These are phyloP conservation scores for Forbesichthys papilliferus DNA, from an alignment of 2,113 vertebrate species.

Conservation along the genomic window DNA sequence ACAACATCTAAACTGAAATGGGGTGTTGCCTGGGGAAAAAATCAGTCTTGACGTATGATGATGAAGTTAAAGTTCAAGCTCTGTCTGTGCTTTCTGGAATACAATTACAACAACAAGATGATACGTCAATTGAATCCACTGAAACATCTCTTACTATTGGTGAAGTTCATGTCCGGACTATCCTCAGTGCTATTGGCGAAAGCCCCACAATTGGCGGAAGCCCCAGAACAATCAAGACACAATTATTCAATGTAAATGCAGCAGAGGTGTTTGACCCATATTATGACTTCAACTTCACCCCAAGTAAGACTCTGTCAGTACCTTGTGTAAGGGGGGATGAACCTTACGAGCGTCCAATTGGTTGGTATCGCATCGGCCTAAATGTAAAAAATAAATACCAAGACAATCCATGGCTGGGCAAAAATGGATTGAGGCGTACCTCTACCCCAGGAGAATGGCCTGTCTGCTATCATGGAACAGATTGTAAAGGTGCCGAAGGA, in stretches of 20 bases:
- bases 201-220: neutral
- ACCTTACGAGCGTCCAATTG: neutral
- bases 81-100: neutral
- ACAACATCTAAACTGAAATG: neutral
- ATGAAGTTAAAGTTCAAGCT: neutral
- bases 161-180: neutral
- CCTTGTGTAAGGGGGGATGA: neutral
- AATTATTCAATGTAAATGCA: no score
- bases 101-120: neutral
- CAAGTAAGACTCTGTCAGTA: neutral
- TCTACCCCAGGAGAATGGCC: no score
- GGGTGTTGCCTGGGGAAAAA: no score
- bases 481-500: no score
- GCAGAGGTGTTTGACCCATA: neutral
- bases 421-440: no score
- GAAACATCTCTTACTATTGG: neutral
- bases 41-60: neutral
- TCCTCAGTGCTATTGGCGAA: neutral
- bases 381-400: neutral
- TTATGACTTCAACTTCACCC: neutral
- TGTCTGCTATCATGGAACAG: no score
- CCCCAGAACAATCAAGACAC: neutral
- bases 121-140: neutral
- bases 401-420: neutral
- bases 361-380: neutral